Conservation (phyloP, 2,888 invertebrate genomes). For the Drosophila histrio region DNA sequence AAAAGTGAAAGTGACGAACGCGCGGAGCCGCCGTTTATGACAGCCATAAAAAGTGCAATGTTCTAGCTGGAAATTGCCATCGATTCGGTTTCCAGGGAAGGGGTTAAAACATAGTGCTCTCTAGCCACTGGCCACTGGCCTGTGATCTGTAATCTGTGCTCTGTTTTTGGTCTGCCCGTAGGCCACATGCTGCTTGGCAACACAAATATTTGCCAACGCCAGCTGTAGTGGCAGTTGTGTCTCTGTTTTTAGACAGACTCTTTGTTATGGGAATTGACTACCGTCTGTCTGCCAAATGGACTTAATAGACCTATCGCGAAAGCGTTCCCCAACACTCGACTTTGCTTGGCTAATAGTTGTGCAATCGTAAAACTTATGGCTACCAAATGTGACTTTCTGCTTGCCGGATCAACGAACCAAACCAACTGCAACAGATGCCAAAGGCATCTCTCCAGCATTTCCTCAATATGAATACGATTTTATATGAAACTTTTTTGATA, state of each 20-base stretch:
- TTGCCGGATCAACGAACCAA: slow-evolving; percentile 51
- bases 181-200: slow-evolving; percentile 69
- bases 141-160: slow-evolving; percentile 13
- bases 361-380: slow-evolving; percentile 51
- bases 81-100: slow-evolving; percentile 41
- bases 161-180: slow-evolving; percentile 7
- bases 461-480: slow-evolving; percentile 19
- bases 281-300: slow-evolving; percentile 33
- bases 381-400: slow-evolving; percentile 41
- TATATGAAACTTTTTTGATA: slow-evolving; percentile 25
- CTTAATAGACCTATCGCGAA: slow-evolving; percentile 23
- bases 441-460: slow-evolving; percentile 4
- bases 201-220: slow-evolving; percentile 70
- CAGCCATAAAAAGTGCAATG: slow-evolving; percentile 75
- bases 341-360: slow-evolving; percentile 24
- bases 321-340: slow-evolving; percentile 27
- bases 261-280: slow-evolving; percentile 57
- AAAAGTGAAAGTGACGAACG: slow-evolving; percentile 70
- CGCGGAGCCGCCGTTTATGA: slow-evolving; percentile 61
- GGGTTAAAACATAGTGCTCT: slow-evolving; percentile 53
- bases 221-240: slow-evolving; percentile 37
- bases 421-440: slow-evolving; percentile 31
- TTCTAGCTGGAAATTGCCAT: slow-evolving; percentile 51
- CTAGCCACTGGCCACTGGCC: not conserved
- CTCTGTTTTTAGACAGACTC: slow-evolving; percentile 15